Evolutionary conservation across 1,140 invertebrate species (phyloP).

Genomic region (Sinella curviseta): DNA sequence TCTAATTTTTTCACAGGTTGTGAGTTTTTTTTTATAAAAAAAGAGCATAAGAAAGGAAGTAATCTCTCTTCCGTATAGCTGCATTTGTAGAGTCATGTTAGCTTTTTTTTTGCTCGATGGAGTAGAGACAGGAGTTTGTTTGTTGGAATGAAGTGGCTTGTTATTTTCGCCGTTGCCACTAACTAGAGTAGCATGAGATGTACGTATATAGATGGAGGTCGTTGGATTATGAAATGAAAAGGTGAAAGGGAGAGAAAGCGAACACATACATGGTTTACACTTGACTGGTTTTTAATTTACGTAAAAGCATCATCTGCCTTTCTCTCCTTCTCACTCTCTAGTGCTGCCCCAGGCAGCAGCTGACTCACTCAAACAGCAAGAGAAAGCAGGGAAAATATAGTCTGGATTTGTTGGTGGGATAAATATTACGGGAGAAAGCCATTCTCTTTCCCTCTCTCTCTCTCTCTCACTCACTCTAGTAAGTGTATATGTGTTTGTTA

Average conservation of each 20-base stretch:
- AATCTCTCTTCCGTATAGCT: not conserved
- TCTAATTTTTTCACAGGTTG: too few species aligned
- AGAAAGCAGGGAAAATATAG: not conserved
- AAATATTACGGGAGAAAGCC: not conserved
- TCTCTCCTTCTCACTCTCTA: not conserved
- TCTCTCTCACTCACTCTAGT: too few species aligned
- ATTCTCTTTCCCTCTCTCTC: too few species aligned
- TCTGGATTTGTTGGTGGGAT: not conserved
- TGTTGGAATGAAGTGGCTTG: too few species aligned
- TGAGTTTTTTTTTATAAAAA: not conserved
- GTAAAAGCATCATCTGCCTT: conserved; percentile 17
- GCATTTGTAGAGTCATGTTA: not conserved
- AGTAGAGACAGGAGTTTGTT: too few species aligned
- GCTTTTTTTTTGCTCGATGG: not conserved
- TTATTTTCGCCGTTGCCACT: too few species aligned
- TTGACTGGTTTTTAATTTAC: conserved; percentile 10
- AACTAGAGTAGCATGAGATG: too few species aligned
- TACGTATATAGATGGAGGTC: not conserved
- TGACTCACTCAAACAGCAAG: not conserved
- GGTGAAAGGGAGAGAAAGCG: not conserved
- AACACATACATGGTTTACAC: not conserved
- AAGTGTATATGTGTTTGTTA: too few species aligned
- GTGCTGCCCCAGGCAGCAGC: not conserved
- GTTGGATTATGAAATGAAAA: not conserved
- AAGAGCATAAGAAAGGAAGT: not conserved